Evolutionary conservation across 2,797 vertebrate genomes (phyloP).

Genomic region (Neosalanx taihuensis): DNA sequence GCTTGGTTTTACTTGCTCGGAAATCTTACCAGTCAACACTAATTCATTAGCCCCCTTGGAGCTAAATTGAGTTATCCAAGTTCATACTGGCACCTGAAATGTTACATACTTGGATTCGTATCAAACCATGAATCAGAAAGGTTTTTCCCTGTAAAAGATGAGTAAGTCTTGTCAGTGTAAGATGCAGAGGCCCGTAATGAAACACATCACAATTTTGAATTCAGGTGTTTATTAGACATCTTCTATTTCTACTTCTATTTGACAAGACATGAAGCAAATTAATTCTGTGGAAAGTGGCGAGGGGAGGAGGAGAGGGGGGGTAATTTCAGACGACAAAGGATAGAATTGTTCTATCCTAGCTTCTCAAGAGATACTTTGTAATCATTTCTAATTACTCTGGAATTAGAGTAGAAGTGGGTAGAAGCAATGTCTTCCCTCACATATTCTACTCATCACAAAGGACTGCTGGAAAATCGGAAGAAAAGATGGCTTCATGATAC

Average conservation of each 20-base stretch:
- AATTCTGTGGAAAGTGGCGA: slow-evolving; percentile 24
- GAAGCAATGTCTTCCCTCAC: slow-evolving; percentile 9
- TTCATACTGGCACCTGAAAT: slow-evolving; percentile 43
- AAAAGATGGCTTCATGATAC: background rate
- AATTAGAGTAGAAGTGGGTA: slow-evolving; percentile 52
- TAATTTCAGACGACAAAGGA: slow-evolving; percentile 66
- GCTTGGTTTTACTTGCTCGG: slow-evolving; percentile 59
- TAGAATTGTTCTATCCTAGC: slow-evolving; percentile 68
- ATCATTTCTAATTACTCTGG: slow-evolving; percentile 68
- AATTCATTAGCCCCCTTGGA: slow-evolving; percentile 42
- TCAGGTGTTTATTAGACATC: slow-evolving; percentile 55
- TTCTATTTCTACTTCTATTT: too few species aligned
- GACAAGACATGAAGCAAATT: slow-evolving; percentile 43
- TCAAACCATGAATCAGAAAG: too few species aligned
- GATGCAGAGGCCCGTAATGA: slow-evolving; percentile 40
- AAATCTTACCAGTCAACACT: slow-evolving; percentile 69
- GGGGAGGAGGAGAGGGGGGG: slow-evolving; percentile 3
- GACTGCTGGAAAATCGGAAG: background rate
- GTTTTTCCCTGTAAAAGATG: slow-evolving; percentile 3
- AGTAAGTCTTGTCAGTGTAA: slow-evolving; percentile 43
- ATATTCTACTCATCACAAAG: slow-evolving; percentile 40
- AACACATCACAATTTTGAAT: slow-evolving; percentile 45
- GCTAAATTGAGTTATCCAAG: slow-evolving; percentile 46
- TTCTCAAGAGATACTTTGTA: slow-evolving; percentile 74
- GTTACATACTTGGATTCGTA: slow-evolving; percentile 40